These are phyloP conservation scores for Mycalesis mineus DNA, from an alignment of 2,888 invertebrate species.

Conservation along the genomic window DNA sequence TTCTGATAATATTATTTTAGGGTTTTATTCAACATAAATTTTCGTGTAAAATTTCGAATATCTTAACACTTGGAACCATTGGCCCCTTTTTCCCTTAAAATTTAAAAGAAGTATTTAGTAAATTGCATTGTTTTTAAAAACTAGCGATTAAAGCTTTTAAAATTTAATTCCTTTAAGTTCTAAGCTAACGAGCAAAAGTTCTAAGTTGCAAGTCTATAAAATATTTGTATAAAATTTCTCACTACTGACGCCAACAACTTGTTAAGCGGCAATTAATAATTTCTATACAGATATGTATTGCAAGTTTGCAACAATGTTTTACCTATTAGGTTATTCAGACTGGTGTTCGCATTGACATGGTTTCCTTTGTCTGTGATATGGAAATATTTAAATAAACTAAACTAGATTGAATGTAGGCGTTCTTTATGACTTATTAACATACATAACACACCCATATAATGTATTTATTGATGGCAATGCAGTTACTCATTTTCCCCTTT, in stretches of 20 bases:
- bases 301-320: conserved; percentile 15
- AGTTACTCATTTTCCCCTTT: background rate
- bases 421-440: conserved; percentile 30
- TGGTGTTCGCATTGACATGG: conserved; percentile 31
- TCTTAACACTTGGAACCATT: too few species aligned
- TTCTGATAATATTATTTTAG: too few species aligned
- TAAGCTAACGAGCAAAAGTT: too few species aligned
- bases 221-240: too few species aligned
- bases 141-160: too few species aligned
- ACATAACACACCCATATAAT: conserved; percentile 20
- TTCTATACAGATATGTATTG: background rate
- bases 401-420: conserved; percentile 42
- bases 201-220: too few species aligned
- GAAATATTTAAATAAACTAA: conserved; percentile 24
- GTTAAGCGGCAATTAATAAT: background rate
- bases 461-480: background rate
- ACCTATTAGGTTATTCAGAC: conserved; percentile 17
- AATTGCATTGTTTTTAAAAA: too few species aligned
- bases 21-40: too few species aligned
- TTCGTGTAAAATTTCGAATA: too few species aligned
- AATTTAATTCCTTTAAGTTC: too few species aligned
- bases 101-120: too few species aligned
- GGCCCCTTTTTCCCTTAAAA: too few species aligned
- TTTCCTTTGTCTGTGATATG: conserved; percentile 33
- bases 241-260: background rate